Percentiles rank a stretch among this genome's conserved stretches.
phyloP scores from a whole-genome alignment of 2,113 vertebrate genomes.

The Notechis scutatus region DNA sequence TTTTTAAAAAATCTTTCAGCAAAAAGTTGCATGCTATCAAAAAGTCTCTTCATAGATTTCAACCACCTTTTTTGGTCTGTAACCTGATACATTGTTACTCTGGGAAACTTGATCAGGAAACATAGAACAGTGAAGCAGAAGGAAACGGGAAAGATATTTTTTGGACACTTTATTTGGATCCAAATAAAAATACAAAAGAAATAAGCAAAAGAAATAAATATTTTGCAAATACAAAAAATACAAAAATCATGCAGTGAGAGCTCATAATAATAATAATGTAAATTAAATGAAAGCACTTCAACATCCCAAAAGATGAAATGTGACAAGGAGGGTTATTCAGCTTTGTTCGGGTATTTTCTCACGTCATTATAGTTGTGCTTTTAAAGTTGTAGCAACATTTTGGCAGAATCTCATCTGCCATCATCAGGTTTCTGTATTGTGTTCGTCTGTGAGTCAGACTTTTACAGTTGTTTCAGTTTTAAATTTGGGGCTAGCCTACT shows the following conservation, averaged over 20 bases:
- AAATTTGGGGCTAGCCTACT: no score
- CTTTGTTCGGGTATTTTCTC: no score
- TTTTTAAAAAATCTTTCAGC: neutral
- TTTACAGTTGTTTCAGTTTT: no score
- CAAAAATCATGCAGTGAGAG: neutral
- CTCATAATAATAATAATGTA: neutral
- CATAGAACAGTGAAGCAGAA: neutral
- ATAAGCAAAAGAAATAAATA: neutral
- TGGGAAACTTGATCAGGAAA: neutral
- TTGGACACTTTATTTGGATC: neutral
- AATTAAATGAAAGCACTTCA: neutral
- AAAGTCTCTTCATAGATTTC: neutral
- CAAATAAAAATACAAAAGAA: neutral
- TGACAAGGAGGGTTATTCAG: neutral
- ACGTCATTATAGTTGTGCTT: no score
- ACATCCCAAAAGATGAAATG: neutral
- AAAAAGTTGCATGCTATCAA: neutral
- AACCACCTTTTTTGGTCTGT: neutral
- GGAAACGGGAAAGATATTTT: neutral
- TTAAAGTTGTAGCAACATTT: no score
- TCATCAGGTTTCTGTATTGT: no score
- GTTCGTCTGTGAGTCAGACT: no score
- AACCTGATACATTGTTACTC: neutral
- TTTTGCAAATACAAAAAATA: neutral
- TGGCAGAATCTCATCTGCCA: no score